Percentiles rank a stretch among this genome's conserved stretches.
Conservation (phyloP, 2,797 vertebrate genomes). For the Enteromius argenteus region DNA sequence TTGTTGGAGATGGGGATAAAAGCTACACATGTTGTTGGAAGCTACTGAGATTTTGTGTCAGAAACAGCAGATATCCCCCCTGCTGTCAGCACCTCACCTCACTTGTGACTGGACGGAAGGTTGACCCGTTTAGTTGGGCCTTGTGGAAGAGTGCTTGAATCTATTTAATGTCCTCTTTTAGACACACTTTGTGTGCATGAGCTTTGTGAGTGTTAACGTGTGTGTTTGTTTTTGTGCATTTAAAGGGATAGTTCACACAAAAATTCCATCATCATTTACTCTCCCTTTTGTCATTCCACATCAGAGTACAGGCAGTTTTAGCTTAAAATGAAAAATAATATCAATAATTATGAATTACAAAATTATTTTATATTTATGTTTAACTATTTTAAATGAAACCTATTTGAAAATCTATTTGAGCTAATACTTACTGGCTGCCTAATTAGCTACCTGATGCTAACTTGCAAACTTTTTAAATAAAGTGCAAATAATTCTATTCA, state of each 20-base stretch:
- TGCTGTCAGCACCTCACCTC: slow-evolving; percentile 33
- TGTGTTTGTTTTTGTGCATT: background rate
- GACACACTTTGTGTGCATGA: slow-evolving; percentile 18
- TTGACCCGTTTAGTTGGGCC: slow-evolving; percentile 42
- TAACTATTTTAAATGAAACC: no score
- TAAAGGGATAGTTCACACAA: background rate
- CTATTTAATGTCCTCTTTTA: slow-evolving; percentile 45
- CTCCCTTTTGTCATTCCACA: background rate
- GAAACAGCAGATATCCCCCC: background rate
- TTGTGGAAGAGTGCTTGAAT: slow-evolving; percentile 39
- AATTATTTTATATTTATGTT: no score
- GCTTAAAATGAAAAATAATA: no score
- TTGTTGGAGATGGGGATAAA: background rate
- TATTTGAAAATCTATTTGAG: no score
- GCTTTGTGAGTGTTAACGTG: slow-evolving; percentile 16
- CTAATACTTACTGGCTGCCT: no score
- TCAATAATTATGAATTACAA: no score
- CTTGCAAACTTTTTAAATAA: no score
- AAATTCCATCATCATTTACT: background rate
- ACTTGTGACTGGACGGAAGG: slow-evolving; percentile 35
- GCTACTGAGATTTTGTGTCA: background rate
- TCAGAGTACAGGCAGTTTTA: no score
- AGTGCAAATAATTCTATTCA: no score
- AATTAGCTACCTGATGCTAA: no score
- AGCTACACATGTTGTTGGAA: background rate